phyloP scores from a whole-genome alignment of 2,113 vertebrate genomes.

The Galemys pyrenaicus region DNA sequence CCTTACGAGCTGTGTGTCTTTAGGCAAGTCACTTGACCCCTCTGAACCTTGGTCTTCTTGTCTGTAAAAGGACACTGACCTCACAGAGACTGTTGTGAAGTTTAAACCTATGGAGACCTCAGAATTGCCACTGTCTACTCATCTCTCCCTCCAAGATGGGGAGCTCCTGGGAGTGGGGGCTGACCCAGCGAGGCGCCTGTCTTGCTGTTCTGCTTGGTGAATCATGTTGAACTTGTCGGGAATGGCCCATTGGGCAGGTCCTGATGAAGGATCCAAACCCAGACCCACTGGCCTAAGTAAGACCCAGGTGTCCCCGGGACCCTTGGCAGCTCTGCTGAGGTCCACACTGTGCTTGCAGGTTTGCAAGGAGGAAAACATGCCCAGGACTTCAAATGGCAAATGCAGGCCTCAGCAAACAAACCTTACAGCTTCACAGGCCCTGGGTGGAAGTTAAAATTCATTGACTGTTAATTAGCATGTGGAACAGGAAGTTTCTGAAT shows the following conservation, averaged over 20 bases:
- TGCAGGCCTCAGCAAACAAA: slow-evolving; percentile 56
- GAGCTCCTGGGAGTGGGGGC: background rate
- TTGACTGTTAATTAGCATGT: slow-evolving; percentile 83
- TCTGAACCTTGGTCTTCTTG: background rate
- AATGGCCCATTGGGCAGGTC: background rate
- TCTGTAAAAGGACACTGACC: background rate
- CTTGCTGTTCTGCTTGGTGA: background rate
- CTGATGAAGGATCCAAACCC: background rate
- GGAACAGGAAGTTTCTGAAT: slow-evolving; percentile 84
- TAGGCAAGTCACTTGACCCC: background rate
- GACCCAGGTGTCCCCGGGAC: slow-evolving; percentile 63
- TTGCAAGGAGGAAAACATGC: background rate
- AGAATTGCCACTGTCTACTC: background rate
- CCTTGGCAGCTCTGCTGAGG: slow-evolving; percentile 62
- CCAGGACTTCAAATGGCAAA: slow-evolving; percentile 68
- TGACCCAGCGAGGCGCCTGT: fast-evolving
- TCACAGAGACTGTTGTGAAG: too few species aligned
- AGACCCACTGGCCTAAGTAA: background rate
- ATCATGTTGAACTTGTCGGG: background rate
- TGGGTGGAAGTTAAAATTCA: slow-evolving; percentile 80
- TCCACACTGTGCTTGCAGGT: slow-evolving; percentile 39
- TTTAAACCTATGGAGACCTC: background rate
- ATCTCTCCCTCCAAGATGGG: background rate
- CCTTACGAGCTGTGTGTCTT: background rate
- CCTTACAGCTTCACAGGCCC: slow-evolving; percentile 68